Base-by-base conservation (phyloP, 2,888 invertebrate genomes). In the Fabriciana adippe region DNA sequence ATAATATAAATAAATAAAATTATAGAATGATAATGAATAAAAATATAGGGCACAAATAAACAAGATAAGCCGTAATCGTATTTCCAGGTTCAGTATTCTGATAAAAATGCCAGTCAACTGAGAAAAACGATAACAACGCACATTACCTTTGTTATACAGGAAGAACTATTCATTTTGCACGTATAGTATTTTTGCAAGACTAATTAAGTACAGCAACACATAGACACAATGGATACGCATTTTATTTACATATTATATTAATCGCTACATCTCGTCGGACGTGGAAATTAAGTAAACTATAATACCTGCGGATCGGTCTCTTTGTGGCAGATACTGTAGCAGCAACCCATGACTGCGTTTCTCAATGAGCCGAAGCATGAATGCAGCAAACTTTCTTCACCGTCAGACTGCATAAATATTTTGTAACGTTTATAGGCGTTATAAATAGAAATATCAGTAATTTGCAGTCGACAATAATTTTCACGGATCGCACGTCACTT, bases 271-370 rank as follows among this genome's bases (percentile, higher is more conserved):
- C 54, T 53, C 6, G n/a, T 73, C 69, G 55, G 55, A 71, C 68
- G 65, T 71, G 64, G 64, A 64, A 50, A 31, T 67, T 50, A 57
- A 21, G 15, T 45, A 18, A 62, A 55, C 14, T 56, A 54, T 67
- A 70, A 57, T 93, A 95, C 95, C 94, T 95, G 95, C 69, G 94
- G 93, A 75, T 95, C 93, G 72, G 89, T 93, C 81, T 95, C 95
- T 86, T 95, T 95, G 80, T 95, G 95, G 83, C 95, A 95, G 79
- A 95, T 94, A 87, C 95, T 95, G 85, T 95, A 95, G 85, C 95
- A 96, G 86, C 95, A 95, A 78, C 95, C 95, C 95, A 95, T 95
- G 81, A 90, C 89, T 81, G 90, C 88, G 77, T 73, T 90, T 81
- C 87, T 92, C 72, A 92, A 77, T 69, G 90, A 89, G 77, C 87